phyloP scores from a whole-genome alignment of 2,888 invertebrate genomes.

The Meghimatium bilineatum region DNA sequence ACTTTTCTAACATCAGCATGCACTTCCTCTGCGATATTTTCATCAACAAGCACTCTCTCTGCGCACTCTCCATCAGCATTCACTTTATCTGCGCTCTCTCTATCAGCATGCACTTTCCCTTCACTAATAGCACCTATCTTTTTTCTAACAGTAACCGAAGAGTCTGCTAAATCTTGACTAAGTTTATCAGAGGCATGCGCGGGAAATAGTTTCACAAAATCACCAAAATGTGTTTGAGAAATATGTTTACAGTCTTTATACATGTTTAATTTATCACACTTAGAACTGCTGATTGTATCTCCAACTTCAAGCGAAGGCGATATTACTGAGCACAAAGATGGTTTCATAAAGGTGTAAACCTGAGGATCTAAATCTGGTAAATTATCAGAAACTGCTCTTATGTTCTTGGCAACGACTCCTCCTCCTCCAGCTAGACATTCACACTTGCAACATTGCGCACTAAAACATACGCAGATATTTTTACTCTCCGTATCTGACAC shows the following conservation, averaged over 20 bases:
- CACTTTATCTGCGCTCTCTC: neutral
- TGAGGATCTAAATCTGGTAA: neutral
- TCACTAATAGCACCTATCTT: neutral
- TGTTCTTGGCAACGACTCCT: neutral
- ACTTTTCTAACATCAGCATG: neutral
- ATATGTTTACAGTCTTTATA: neutral
- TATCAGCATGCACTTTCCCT: neutral
- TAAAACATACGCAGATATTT: neutral
- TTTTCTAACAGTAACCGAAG: neutral
- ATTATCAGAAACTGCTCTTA: neutral
- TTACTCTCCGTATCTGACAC: neutral
- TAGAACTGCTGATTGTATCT: neutral
- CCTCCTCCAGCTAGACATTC: neutral
- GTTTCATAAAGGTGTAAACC: neutral
- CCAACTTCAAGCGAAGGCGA: neutral
- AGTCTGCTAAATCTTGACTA: neutral
- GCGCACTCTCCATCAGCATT: too few relatives aligned
- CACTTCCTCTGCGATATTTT: too few relatives aligned
- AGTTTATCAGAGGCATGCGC: neutral
- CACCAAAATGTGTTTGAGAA: neutral
- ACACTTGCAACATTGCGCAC: neutral
- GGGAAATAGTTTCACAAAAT: neutral
- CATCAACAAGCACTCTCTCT: too few relatives aligned
- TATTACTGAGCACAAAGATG: neutral
- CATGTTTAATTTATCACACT: neutral